phyloP scores from a whole-genome alignment of 2,797 vertebrate species.

The Parauchenoglanis punctatus region DNA sequence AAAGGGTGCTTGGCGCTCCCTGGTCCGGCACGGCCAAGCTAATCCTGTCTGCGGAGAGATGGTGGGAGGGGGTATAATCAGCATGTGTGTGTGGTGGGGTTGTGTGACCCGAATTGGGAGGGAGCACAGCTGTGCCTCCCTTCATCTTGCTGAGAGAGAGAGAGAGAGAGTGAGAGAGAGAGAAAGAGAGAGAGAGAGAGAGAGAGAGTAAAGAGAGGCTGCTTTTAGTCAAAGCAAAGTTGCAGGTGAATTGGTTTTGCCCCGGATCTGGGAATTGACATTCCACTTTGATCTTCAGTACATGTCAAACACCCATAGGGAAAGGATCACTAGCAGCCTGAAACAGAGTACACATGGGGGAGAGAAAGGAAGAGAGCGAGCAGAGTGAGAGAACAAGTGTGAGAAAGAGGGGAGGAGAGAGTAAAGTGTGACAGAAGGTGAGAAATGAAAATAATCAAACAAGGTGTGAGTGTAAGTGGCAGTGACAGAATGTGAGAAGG shows the following conservation, averaged over 20 bases:
- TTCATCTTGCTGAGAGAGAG: not conserved
- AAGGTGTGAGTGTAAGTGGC: slow-evolving; percentile 26
- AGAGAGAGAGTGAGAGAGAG: not conserved
- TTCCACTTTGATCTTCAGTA: slow-evolving; percentile 54
- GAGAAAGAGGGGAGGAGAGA: not conserved
- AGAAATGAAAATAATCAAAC: slow-evolving; percentile 36
- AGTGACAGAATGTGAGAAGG: slow-evolving; percentile 15
- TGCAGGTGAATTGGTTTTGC: slow-evolving; percentile 58
- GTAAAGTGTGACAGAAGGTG: slow-evolving; percentile 39
- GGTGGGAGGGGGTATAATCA: not conserved
- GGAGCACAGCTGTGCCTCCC: slow-evolving; percentile 36
- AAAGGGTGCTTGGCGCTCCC: slow-evolving; percentile 54
- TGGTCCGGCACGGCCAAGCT: slow-evolving; percentile 43
- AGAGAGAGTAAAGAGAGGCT: not conserved
- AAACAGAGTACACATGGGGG: slow-evolving; percentile 9
- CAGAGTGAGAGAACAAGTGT: slow-evolving; percentile 15
- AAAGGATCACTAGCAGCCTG: slow-evolving; percentile 40
- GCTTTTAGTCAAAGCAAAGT: slow-evolving; percentile 37
- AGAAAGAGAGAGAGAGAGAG: not conserved
- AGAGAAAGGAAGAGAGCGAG: not conserved
- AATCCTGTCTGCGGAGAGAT: slow-evolving; percentile 49
- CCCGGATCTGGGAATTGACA: slow-evolving; percentile 41
- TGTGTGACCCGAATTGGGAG: slow-evolving; percentile 18
- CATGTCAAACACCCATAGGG: slow-evolving; percentile 54
- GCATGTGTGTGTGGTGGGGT: slow-evolving; percentile 1